Evolutionary conservation across 1,140 invertebrate genomes (phyloP).

Genomic region (Hyles vespertilio): DNA sequence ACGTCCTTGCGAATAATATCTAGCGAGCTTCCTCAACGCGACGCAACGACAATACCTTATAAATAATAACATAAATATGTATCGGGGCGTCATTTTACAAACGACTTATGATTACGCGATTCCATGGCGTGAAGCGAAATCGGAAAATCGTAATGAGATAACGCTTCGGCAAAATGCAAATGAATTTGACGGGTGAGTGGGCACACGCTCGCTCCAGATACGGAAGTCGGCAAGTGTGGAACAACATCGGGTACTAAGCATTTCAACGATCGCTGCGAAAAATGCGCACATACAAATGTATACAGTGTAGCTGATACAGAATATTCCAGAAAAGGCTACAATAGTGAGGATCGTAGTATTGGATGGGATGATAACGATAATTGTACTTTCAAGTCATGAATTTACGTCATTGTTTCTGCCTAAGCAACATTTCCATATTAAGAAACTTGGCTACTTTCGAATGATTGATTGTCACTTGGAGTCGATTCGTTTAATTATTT

Average conservation of each 20-base stretch:
- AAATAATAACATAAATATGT: constrained; percentile 28
- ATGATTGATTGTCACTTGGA: too few species aligned
- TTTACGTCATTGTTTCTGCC: too few species aligned
- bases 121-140: constrained; percentile 31
- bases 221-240: constrained; percentile 41
- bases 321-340: too few species aligned
- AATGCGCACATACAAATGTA: too few species aligned
- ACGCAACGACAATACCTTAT: constrained; percentile 15
- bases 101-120: constrained; percentile 26
- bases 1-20: constrained; percentile 16
- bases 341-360: too few species aligned
- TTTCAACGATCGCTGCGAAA: constrained; percentile 23
- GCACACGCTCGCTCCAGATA: constrained; percentile 13
- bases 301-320: too few species aligned
- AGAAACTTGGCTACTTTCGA: too few species aligned
- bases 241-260: constrained; percentile 15
- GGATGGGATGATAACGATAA: too few species aligned
- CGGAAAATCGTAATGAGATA: constrained; percentile 48
- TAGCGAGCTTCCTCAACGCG: constrained; percentile 1
- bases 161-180: constrained; percentile 53
- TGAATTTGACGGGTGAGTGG: constrained; percentile 51
- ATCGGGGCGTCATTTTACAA: constrained; percentile 17
- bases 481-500: too few species aligned
- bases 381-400: too few species aligned
- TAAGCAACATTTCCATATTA: too few species aligned